These are phyloP conservation scores for Poeciliopsis gracilis DNA, from an alignment of 2,797 vertebrate genomes.

Conservation along the genomic window DNA sequence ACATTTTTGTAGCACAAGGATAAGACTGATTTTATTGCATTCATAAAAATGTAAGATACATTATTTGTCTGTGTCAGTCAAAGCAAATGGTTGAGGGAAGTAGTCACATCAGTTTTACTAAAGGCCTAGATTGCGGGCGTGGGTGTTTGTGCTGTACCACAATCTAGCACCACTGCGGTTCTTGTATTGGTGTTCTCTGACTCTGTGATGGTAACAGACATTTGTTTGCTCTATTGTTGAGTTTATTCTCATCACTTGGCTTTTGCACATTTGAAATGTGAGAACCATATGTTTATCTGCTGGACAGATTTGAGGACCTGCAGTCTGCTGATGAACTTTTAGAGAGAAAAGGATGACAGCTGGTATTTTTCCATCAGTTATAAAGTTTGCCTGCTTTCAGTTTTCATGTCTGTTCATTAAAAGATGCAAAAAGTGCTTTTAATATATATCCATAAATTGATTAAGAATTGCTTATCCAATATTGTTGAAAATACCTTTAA, in stretches of 20 bases:
- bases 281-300: constrained; percentile 36
- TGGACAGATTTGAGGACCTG: neutral
- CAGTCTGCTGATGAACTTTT: constrained; percentile 12
- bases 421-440: neutral
- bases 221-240: constrained; percentile 13
- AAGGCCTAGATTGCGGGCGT: neutral
- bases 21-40: neutral
- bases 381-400: neutral
- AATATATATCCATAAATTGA: neutral
- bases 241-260: constrained; percentile 34
- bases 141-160: neutral
- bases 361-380: neutral
- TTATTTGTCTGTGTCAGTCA: neutral
- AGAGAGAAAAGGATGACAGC: neutral
- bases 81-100: neutral
- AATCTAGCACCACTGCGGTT: constrained; percentile 34
- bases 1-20: neutral
- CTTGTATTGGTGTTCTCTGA: neutral
- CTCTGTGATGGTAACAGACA: neutral
- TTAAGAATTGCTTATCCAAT: neutral
- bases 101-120: neutral
- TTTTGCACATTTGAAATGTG: constrained; percentile 5
- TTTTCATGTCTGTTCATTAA: neutral
- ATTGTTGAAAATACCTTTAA: neutral
- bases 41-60: neutral